Evolutionary conservation across 1,140 invertebrate genomes (phyloP), one percentile per base, ranked within the genome.

Genomic region (Ostrea denselamellosa): DNA sequence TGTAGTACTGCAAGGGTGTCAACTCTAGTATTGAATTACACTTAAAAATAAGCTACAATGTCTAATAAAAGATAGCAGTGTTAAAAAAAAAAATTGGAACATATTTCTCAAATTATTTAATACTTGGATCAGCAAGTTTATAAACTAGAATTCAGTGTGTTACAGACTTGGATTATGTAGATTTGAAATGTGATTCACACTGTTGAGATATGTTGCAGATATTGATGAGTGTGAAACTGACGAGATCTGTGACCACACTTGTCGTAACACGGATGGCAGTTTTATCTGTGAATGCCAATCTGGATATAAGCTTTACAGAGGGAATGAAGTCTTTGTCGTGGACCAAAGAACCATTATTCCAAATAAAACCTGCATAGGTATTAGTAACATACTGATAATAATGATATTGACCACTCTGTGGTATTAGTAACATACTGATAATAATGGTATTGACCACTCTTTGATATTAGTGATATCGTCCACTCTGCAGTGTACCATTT

Each of bases 201-300:
- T 44, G 34, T 44, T 2, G 34, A 44, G 34, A 44, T 44, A 44
- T 83, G 0, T 85, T 87, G 9, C 87, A 92, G 91, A 91, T 86
- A 85, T 90, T 14, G 98, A 99, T 93, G 98, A 99, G 95, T 99
- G 98, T 94, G 96, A 96, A 9, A 96, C 97, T 92, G 98, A 99
- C 93, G 98, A 98, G 12, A 52, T 34, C 7, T 99, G 98, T 95
- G 53, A 44, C 14, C 83, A 99, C 93, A 97, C 97, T 85, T 99
- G 98, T 93, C 96, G 98, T 58, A 99, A 99, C 94, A 98, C 97
- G 2, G 95, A 98, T 2, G 98, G 98, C n/a, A 94, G 98, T n/a
- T 99, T 98, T 94, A 97, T 97, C 92, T 99, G 99, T 94, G 96
- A 97, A 53, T 99, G 99, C 93, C 96, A 97, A 93, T 97, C 98